Base-by-base conservation (phyloP, 92 coral and sea anemone genomes). In the Porites divaricata region DNA sequence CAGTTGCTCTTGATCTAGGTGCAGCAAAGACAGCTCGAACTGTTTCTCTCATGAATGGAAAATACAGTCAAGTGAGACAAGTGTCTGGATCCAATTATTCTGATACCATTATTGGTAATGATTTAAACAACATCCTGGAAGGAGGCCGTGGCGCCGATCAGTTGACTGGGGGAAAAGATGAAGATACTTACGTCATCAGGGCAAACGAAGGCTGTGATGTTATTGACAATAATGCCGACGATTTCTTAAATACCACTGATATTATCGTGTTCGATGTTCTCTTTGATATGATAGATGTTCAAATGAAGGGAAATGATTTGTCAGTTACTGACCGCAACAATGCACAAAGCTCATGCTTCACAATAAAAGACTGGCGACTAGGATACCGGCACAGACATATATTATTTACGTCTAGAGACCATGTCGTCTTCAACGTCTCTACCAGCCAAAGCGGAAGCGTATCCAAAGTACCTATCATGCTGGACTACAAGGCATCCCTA, bases 181-280 rank as follows among this genome's bases (percentile, higher is more conserved):
- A 89, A 69, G 92, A 89, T 66, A 89, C 92, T n/a, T 89, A 89
- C 69, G 77, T 88, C 22, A 78, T 88, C 22, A 54, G 92, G 78
- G 92, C 86, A 20, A 78, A 72, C 0, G 92, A 89, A 64, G 92
- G 92, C 7, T 89, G 92, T 20, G 92, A 89, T 51, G 56, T n/a
- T n/a, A 84, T 89, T 61, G 72, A 89, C 72, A 89, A 89, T 14
- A 10, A 84, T 28, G 92, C 92, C 23, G 78, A 75, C 0, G 91
- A 87, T 73, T 87, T 53, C 59, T 23, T 50, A 1, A 87, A 19
- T 16, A 74, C 91, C 64, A 87, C 91, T 41, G 92, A 89, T 21
- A 61, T 89, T 51, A 4, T 89, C 0, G 81, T 89, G 7, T 89
- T 89, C 16, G 89, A 72, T 9, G 92, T 85, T 16, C 86, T 86